Base-by-base conservation (phyloP, 2,797 vertebrate genomes). In the Aphelocoma californica region DNA sequence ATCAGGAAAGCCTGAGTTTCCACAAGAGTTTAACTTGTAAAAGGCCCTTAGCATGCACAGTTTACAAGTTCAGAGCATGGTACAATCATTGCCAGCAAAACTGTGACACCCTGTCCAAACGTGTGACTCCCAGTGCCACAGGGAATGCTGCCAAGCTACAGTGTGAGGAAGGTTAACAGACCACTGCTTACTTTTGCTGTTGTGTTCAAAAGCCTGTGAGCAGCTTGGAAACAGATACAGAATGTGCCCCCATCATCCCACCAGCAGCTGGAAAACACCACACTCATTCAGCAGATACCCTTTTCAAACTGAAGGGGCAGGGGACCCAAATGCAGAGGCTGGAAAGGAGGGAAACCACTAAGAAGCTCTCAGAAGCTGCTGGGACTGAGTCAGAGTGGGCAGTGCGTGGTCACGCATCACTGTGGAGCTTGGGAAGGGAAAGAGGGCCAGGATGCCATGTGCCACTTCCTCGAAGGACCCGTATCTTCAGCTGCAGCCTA, bases 81-180 rank as follows among this genome's bases (percentile, higher is more conserved):
- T 19, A 40, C 31, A 28, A 31, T 38, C 53, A 16, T 14, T n/a
- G 53, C 45, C 28, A 78, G 38, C 25, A 66, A 10, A 72, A 42
- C 47, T 1, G 6, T 21, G 54, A 20, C 81, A 72, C 36, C 24
- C 40, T 25, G 51, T 44, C 42, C 36, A 36, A 79, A 58, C 6
- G 5, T 0, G 0, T 21, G 21, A 32, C 25, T 60, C 53, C 48
- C 48, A 28, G 34, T 12, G 42, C 62, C 56, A 14, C 0, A 5
- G 31, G 44, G 67, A 79, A 36, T 9, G 24, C 10, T 47, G 72
- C 45, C 84, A 78, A 82, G 17, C 45, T 26, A 12, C 26, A 29
- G 31, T 0, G 19, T 9, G 32, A 70, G 50, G 31, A 24, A 89
- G 45, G 67, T 31, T 45, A 67, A 38, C n/a, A 82, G 65, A 78